Base-by-base conservation (phyloP, 2,888 invertebrate species). In the Protonemura montana region DNA sequence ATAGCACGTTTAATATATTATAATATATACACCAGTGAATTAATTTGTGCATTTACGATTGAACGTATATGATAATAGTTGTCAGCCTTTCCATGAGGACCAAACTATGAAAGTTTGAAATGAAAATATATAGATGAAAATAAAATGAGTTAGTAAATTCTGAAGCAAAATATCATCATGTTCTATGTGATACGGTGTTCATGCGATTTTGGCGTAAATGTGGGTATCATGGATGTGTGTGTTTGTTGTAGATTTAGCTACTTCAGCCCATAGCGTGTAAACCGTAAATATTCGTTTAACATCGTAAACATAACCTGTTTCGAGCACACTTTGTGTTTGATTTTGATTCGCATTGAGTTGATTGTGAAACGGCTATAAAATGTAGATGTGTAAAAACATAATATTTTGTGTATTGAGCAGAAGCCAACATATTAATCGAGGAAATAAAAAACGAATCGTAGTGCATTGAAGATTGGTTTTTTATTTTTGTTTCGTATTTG, bases 101-200 rank as follows among this genome's bases (percentile, higher is more conserved):
- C 21, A 86, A 26, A 77, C 85, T 42, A 30, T 0, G 21, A 29
- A 3, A 81, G 81, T 81, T 81, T 81, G 81, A 81, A 81, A 28
- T 78, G n/a, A 81, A 29, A n/a, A 81, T 35, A 77, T 77, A n/a
- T n/a, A 42, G 29, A 84, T 27, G 25, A 29, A 77, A 76, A 26
- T 76, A 76, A 76, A 84, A 28, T 41, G 25, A n/a, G n/a, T n/a
- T 78, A 30, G 77, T 78, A 27, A 16, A 85, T 35, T 76, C 13
- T n/a, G 76, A 10, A 25, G 25, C 76, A 78, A 78, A 78, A 78
- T 78, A 59, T 59, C 59, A 59, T 59, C 59, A 59, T 59, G 59
- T 59, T 59, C 59, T 59, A 59, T 59, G 59, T 59, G 59, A 59
- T 59, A 59, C 59, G 21, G 59, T 59, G 59, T 59, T 59, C 6